Percentiles rank a stretch among this genome's conserved stretches.
Conservation (phyloP, 2,797 vertebrate genomes). For the Brachyalestes nurse region DNA sequence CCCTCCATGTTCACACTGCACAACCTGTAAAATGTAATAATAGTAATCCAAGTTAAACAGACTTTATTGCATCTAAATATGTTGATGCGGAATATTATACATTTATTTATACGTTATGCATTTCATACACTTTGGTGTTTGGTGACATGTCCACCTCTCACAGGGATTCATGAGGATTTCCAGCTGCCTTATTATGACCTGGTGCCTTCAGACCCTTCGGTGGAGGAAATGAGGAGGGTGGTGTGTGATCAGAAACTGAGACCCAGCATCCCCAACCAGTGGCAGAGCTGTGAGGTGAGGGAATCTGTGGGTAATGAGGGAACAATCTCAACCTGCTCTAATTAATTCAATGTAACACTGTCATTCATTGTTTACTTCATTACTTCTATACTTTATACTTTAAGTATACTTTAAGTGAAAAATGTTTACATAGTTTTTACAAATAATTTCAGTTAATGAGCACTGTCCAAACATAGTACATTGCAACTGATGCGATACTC, state of each 20-base stretch:
- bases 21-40: too few species aligned
- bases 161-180: slow-evolving; percentile 93
- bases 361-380: not conserved
- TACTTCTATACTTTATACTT: too few species aligned
- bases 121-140: not conserved
- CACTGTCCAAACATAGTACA: too few species aligned
- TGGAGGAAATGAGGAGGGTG: slow-evolving; percentile 95
- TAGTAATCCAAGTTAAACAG: not conserved
- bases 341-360: too few species aligned
- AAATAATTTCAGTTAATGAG: too few species aligned
- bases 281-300: slow-evolving; percentile 97
- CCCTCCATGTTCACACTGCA: too few species aligned
- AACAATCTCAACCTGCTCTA: not conserved
- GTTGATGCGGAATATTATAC: not conserved
- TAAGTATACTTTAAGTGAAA: too few species aligned
- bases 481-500: too few species aligned
- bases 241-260: slow-evolving; percentile 95
- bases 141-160: not conserved
- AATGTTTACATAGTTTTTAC: too few species aligned
- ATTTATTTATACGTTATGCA: not conserved
- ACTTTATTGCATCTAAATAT: not conserved
- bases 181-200: slow-evolving; percentile 96
- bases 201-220: slow-evolving; percentile 95
- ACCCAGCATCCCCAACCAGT: slow-evolving; percentile 95
- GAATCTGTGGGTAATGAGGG: not conserved